Percentiles rank a stretch among this genome's conserved stretches.
Evolutionary conservation across 2,888 invertebrate species (phyloP).

Genomic region (Hemicrepidius hirtus): DNA sequence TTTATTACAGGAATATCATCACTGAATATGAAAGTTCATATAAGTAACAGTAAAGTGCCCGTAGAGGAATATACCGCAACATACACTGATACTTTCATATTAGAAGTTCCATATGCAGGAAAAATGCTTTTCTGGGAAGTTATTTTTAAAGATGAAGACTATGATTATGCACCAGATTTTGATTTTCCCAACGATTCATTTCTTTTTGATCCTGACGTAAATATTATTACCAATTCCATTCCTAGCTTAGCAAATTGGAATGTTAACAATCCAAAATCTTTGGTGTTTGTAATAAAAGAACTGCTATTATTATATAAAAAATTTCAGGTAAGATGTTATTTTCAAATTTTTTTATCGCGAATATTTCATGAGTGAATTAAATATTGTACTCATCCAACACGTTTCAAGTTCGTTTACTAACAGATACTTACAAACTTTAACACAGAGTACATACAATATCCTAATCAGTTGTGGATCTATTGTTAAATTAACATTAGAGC

Average conservation of each 20-base stretch:
- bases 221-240: conserved; percentile 73
- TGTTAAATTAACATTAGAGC: too few species aligned
- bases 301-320: conserved; percentile 77
- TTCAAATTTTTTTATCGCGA: too few species aligned
- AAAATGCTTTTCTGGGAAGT: conserved; percentile 81
- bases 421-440: too few species aligned
- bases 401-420: too few species aligned
- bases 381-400: too few species aligned
- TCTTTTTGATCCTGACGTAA: conserved; percentile 75
- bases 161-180: conserved; percentile 81
- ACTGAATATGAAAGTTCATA: conserved; percentile 42
- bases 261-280: conserved; percentile 75
- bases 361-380: too few species aligned
- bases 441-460: too few species aligned
- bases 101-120: conserved; percentile 82
- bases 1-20: conserved; percentile 58
- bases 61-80: conserved; percentile 59
- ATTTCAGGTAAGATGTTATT: conserved; percentile 80
- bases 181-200: conserved; percentile 83
- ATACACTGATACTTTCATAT: conserved; percentile 73
- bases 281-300: conserved; percentile 78
- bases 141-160: conserved; percentile 76
- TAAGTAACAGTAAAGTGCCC: not conserved
- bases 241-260: conserved; percentile 81
- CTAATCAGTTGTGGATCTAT: too few species aligned